Evolutionary conservation across 1,140 invertebrate species (phyloP), one percentile per base, ranked within the genome.

Genomic region (Wiebesia pumilae): DNA sequence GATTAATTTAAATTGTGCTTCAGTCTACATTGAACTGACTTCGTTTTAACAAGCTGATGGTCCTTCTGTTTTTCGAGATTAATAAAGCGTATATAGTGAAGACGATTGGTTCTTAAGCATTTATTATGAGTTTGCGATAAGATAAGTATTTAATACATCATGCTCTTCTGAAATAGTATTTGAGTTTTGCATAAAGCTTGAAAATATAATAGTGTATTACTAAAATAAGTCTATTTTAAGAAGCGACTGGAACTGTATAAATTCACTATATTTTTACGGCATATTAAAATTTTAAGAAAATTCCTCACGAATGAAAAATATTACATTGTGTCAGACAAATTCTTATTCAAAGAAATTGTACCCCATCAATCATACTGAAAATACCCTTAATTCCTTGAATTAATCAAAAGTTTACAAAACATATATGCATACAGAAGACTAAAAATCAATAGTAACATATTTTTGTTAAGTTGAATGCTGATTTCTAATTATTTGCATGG

Each of bases 401-500:
- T 47, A 65, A 84, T 78, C 73, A 33, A 38, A 65, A 84, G 47
- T 33, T 30, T 40, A 67, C 3, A 3, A 30, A 65, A 65, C 78
- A 35, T 35, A 4, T 62, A n/a, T 14, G 40, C 21, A 3, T 38
- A 40, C 12, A 40, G 0, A 35, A 73, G 75, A n/a, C n/a, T n/a
- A 77, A 82, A 82, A 87, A 84, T 84, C 86, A 75, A 81, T 84
- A 69, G 27, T 6, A 40, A 54, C 82, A 84, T 84, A 87, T 87
- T 87, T 77, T 84, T 30, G 16, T 33, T 12, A 30, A 38, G 19
- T 24, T 27, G 33, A 62, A 87, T 73, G 33, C 75, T 81, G 77
- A 81, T 4, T 38, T n/a, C 51, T 27, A 73, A 67, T 84, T 79
- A 81, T 79, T 73, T 81, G 77, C 51, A 30, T 21, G 67, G 38